Evolutionary conservation across 2,888 invertebrate genomes (phyloP).

Genomic region (Microctonus aethiopoides): DNA sequence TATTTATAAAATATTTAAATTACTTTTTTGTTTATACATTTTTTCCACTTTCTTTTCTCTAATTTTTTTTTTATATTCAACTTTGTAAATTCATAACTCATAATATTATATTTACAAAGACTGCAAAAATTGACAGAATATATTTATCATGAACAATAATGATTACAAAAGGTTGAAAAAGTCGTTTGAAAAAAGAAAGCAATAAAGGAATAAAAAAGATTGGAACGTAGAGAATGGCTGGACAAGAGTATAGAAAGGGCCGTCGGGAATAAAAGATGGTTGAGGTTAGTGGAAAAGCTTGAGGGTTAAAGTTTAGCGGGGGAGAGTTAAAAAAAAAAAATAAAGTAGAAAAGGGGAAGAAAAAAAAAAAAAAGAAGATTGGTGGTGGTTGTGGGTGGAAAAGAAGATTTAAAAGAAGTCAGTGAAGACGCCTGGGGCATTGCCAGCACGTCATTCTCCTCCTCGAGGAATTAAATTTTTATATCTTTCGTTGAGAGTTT

Average conservation of each 20-base stretch:
- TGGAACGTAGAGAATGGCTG: background rate
- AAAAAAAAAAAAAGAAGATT: constrained; percentile 23
- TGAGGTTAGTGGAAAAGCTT: constrained; percentile 4
- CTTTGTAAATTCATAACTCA: background rate
- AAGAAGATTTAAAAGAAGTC: constrained; percentile 54
- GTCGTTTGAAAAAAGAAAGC: background rate
- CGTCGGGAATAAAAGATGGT: constrained; percentile 4
- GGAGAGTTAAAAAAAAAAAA: constrained; percentile 29
- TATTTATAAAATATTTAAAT: too few relatives aligned
- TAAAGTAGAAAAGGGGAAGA: constrained; percentile 4
- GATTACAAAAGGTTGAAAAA: background rate
- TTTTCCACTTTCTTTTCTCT: too few relatives aligned
- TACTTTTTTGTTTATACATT: too few relatives aligned
- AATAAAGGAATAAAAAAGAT: background rate
- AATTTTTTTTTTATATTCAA: too few relatives aligned
- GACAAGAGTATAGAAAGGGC: background rate
- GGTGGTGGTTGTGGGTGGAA: constrained; percentile 34
- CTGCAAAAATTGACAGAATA: too few relatives aligned
- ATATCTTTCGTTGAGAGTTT: constrained; percentile 65
- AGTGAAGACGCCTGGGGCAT: constrained; percentile 38
- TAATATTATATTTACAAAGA: too few relatives aligned
- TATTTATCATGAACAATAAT: too few relatives aligned
- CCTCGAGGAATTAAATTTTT: constrained; percentile 66
- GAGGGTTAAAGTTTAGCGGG: background rate
- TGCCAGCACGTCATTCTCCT: constrained; percentile 56